Conservation (phyloP, 1,140 invertebrate genomes). For the Drosophila equinoxialis region DNA sequence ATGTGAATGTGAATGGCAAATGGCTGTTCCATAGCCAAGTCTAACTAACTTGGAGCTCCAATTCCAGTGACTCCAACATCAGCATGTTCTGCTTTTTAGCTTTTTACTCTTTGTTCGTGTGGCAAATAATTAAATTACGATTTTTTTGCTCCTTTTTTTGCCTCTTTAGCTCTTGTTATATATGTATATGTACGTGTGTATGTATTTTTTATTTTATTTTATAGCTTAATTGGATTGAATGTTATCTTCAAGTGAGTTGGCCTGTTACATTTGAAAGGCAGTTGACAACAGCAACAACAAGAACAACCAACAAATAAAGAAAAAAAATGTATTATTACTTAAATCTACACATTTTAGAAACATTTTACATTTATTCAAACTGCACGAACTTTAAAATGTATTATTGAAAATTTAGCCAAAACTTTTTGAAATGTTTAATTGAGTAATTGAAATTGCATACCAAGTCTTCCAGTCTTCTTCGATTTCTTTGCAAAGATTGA, state of each 20-base stretch:
- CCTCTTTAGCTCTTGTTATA: background rate
- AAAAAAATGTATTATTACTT: no score
- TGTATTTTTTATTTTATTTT: slow-evolving; percentile 27
- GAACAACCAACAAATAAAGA: no score
- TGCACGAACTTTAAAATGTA: no score
- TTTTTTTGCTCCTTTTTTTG: slow-evolving; percentile 23
- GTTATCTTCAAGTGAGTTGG: slow-evolving; percentile 48
- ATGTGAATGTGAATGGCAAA: slow-evolving; percentile 57
- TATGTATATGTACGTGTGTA: background rate
- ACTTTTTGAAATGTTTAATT: no score
- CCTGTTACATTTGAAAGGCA: slow-evolving; percentile 32
- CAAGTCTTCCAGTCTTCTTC: no score
- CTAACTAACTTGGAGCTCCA: background rate
- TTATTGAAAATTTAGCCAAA: no score
- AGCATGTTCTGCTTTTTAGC: slow-evolving; percentile 36
- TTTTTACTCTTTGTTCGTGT: slow-evolving; percentile 61
- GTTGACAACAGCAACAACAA: background rate
- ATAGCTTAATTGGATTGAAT: slow-evolving; percentile 78
- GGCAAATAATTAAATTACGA: slow-evolving; percentile 80
- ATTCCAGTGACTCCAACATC: slow-evolving; percentile 7
- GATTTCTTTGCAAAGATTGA: no score
- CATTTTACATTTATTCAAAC: no score
- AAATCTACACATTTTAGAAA: no score
- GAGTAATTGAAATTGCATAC: no score
- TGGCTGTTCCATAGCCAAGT: slow-evolving; percentile 19